phyloP scores from a whole-genome alignment of 2,797 vertebrate species.

The Limosa lapponica region DNA sequence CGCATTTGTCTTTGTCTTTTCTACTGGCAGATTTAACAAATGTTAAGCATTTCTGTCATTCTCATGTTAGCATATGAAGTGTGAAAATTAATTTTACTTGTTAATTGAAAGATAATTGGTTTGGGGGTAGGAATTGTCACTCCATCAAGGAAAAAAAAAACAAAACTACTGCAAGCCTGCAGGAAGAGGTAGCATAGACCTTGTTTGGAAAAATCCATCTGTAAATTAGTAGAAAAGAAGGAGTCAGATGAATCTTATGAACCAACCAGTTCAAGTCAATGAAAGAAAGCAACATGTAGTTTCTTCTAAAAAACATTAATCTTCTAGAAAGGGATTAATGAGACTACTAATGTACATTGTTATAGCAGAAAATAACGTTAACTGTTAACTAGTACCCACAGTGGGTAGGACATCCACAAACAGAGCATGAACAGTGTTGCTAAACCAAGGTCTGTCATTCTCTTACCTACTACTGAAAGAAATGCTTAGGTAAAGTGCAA shows the following conservation, averaged over 20 bases:
- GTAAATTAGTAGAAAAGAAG: neutral
- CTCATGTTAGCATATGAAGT: slow-evolving; percentile 28
- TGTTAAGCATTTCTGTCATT: slow-evolving; percentile 40
- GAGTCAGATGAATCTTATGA: neutral
- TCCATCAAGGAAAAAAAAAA: neutral
- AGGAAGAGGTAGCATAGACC: neutral
- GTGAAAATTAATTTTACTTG: slow-evolving; percentile 69
- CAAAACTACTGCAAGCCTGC: neutral
- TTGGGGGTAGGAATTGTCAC: slow-evolving; percentile 26
- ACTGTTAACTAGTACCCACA: neutral
- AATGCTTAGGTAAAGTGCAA: neutral
- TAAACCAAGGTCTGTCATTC: neutral
- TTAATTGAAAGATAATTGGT: slow-evolving; percentile 65
- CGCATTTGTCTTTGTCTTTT: neutral
- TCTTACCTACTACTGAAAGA: neutral
- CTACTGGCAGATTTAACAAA: slow-evolving; percentile 36
- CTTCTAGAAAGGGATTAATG: neutral
- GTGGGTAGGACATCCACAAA: neutral
- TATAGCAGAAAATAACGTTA: neutral
- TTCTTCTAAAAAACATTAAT: neutral
- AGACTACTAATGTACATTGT: neutral
- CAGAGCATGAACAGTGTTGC: neutral
- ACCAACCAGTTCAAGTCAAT: neutral
- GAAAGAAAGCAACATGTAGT: neutral
- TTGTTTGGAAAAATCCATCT: neutral